These are phyloP conservation scores for Agapornis canus DNA, from an alignment of 2,797 vertebrate genomes.

Conservation along the genomic window DNA sequence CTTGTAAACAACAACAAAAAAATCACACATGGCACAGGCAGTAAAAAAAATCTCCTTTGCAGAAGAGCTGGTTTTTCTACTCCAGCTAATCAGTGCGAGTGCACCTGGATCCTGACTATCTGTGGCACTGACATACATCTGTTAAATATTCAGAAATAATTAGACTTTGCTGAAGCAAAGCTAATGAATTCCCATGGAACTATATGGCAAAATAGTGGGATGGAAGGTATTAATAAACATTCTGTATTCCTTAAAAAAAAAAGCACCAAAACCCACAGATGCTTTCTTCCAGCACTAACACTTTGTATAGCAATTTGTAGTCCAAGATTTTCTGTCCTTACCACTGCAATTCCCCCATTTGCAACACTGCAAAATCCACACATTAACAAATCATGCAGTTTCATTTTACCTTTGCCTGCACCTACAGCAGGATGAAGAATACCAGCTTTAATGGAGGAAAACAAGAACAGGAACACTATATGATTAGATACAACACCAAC, in stretches of 20 bases:
- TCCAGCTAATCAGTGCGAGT: constrained; percentile 15
- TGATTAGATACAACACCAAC: constrained; percentile 77
- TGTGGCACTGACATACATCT: constrained; percentile 8
- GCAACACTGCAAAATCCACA: constrained; percentile 73
- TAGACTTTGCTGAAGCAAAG: constrained; percentile 42
- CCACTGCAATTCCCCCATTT: constrained; percentile 79
- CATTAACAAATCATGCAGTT: constrained; percentile 79
- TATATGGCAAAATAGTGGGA: constrained; percentile 33
- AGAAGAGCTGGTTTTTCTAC: neutral
- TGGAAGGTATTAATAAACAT: constrained; percentile 9
- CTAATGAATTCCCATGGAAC: constrained; percentile 50
- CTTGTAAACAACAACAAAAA: neutral
- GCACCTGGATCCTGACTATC: constrained; percentile 50
- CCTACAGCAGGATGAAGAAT: constrained; percentile 87
- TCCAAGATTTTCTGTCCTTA: constrained; percentile 33
- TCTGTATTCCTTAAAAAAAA: neutral
- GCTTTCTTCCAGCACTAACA: constrained; percentile 6
- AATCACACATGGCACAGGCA: neutral
- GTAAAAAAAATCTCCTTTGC: neutral
- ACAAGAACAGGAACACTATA: constrained; percentile 83
- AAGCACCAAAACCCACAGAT: neutral
- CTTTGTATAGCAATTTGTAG: neutral
- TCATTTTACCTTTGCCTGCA: constrained; percentile 92
- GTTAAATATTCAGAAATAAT: constrained; percentile 38
- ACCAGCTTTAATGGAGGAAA: constrained; percentile 85